phyloP scores from a whole-genome alignment of 2,797 vertebrate species.

The Apogon hyalosoma region DNA sequence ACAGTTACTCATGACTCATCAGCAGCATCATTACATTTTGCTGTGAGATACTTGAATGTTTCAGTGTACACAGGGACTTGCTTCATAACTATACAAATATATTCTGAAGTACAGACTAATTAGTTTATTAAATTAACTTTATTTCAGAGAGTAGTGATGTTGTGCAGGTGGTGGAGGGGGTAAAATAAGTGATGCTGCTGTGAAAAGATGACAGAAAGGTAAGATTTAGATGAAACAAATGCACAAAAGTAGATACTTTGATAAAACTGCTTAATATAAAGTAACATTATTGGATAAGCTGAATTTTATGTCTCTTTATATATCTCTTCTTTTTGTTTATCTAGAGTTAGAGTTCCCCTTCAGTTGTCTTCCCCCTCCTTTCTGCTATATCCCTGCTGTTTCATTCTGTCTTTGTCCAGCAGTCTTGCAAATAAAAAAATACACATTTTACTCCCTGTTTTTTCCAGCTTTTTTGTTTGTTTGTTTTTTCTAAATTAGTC shows the following conservation, averaged over 20 bases:
- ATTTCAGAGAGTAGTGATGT: slow-evolving; percentile 33
- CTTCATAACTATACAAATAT: slow-evolving; percentile 62
- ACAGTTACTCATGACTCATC: slow-evolving; percentile 31
- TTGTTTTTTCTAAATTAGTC: slow-evolving; percentile 45
- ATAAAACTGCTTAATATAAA: slow-evolving; percentile 11
- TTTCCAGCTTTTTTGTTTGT: slow-evolving; percentile 22
- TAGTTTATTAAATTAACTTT: slow-evolving; percentile 66
- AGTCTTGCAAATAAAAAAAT: slow-evolving; percentile 53
- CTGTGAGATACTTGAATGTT: slow-evolving; percentile 37
- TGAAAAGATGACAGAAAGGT: slow-evolving; percentile 26
- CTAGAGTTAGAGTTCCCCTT: not conserved
- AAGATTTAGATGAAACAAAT: slow-evolving; percentile 33
- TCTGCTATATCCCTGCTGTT: slow-evolving; percentile 7
- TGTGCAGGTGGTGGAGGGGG: not conserved
- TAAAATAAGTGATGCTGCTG: not conserved
- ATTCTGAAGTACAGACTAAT: slow-evolving; percentile 68
- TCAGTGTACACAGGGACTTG: slow-evolving; percentile 53
- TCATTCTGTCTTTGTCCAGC: slow-evolving; percentile 56
- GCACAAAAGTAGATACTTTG: slow-evolving; percentile 13
- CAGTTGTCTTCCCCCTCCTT: not conserved
- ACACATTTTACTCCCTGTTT: slow-evolving; percentile 47
- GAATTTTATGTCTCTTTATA: not conserved
- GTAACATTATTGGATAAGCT: not conserved
- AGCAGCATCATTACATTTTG: slow-evolving; percentile 51
- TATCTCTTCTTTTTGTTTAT: slow-evolving; percentile 1